Base-by-base conservation (phyloP, 2,888 invertebrate genomes). In the Archips crataeganus region DNA sequence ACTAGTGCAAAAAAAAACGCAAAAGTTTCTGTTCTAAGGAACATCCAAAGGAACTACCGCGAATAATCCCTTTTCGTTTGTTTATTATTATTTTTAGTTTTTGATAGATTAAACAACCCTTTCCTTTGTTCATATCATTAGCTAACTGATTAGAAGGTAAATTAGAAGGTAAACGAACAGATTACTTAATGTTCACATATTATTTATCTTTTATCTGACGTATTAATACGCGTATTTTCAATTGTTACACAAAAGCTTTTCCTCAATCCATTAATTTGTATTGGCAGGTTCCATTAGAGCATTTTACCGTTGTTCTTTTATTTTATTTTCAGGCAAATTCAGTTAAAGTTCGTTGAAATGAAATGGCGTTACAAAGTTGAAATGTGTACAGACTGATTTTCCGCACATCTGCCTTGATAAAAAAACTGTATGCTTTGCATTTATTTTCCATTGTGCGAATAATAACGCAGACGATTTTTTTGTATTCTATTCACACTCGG, bases 371-470 rank as follows among this genome's bases (percentile, higher is more conserved):
- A 47, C 57, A 42, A 34, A 61, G 57, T 45, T 23, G 57, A 70
- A 70, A 70, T 34, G 32, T 36, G 13, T 45, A n/a, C 39, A 5
- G 34, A 61, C 47, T 60, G 4, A n/a, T 71, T 61, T 68, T 51
- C 61, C 34, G 66, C 42, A 39, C 71, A 66, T 51, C 71, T 61
- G 66, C 11, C 4, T 39, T 23, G 34, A 11, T 59, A 71, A 64
- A 71, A 45, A 49, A 49, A 39, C 10, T 4, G 34, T 34, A 51
- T 61, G 4, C 42, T 34, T 32, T 39, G 23, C 13, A 49, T 39
- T 32, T 32, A 39, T 49, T 63, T 42, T 62, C 47, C 60, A 39
- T 34, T 23, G n/a, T 34, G 6, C 13, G 15, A 5, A 42, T 15
- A 15, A 11, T 23, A 8, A 32, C 45, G 13, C 13, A 49, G 49